Percentiles rank a stretch among this genome's conserved stretches.
Evolutionary conservation across 2,888 invertebrate species (phyloP).

Genomic region (Lysandra coridon): DNA sequence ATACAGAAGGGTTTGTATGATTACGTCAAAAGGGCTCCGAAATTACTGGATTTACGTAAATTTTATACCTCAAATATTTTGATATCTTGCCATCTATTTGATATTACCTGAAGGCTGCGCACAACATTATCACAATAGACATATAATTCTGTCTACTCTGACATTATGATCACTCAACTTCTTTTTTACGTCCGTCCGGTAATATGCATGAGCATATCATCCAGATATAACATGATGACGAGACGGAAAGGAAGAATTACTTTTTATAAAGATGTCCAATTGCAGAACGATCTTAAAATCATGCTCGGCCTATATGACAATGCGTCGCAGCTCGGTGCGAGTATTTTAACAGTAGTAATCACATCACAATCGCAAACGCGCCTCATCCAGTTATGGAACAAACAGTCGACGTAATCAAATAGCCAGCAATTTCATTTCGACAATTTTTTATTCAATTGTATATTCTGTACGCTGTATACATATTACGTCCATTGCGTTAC

Average conservation of each 20-base stretch:
- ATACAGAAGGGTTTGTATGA: too few species aligned
- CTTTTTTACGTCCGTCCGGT: too few species aligned
- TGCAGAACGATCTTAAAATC: too few species aligned
- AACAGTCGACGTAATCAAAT: conserved; percentile 14
- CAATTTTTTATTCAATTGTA: conserved; percentile 19
- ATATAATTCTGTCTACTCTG: too few species aligned
- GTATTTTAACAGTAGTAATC: background rate
- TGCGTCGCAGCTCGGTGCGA: background rate
- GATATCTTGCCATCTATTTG: background rate
- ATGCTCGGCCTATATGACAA: background rate
- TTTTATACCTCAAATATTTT: background rate
- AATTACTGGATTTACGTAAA: too few species aligned
- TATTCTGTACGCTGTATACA: background rate
- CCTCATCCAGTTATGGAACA: conserved; percentile 8
- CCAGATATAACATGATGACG: too few species aligned
- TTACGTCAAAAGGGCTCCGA: too few species aligned
- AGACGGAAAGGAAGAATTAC: too few species aligned
- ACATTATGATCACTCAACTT: too few species aligned
- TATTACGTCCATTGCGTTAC: background rate
- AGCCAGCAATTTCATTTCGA: background rate
- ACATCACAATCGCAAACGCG: background rate
- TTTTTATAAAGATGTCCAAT: too few species aligned
- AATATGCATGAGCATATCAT: too few species aligned
- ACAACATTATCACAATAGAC: background rate
- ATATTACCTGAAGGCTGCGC: background rate